These are phyloP conservation scores for Eudyptes chrysolophus DNA, from an alignment of 2,113 vertebrate species.

Conservation along the genomic window DNA sequence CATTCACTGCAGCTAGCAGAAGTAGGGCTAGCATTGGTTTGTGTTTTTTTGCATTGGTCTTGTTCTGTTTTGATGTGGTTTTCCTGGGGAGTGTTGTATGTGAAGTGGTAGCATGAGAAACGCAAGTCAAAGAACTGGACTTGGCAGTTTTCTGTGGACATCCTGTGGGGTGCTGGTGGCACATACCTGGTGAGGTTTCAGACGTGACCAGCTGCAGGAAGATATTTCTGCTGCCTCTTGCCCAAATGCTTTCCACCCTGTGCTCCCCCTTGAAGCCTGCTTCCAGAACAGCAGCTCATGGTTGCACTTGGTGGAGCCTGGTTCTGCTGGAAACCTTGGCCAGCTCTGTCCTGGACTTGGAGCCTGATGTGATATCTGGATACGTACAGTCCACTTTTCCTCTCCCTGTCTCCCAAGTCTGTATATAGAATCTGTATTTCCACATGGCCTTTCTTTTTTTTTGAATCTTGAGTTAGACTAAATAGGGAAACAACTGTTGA, in stretches of 20 bases:
- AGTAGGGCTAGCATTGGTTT: background rate
- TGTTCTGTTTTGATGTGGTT: background rate
- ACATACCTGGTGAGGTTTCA: background rate
- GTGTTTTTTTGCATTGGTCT: fast-evolving
- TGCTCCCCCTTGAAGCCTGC: background rate
- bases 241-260: fast-evolving
- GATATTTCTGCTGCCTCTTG: background rate
- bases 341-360: background rate
- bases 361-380: background rate
- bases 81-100: background rate
- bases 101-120: background rate
- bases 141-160: background rate
- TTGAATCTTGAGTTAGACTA: background rate
- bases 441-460: background rate
- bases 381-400: background rate
- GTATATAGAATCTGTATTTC: background rate
- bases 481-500: background rate
- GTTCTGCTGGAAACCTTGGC: background rate
- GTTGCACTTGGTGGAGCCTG: background rate
- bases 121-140: background rate
- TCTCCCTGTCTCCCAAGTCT: background rate
- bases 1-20: background rate
- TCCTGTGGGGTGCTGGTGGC: background rate
- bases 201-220: background rate
- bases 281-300: background rate